These are phyloP conservation scores for Heliconius charithonia DNA, from an alignment of 2,888 invertebrate species.

Conservation along the genomic window DNA sequence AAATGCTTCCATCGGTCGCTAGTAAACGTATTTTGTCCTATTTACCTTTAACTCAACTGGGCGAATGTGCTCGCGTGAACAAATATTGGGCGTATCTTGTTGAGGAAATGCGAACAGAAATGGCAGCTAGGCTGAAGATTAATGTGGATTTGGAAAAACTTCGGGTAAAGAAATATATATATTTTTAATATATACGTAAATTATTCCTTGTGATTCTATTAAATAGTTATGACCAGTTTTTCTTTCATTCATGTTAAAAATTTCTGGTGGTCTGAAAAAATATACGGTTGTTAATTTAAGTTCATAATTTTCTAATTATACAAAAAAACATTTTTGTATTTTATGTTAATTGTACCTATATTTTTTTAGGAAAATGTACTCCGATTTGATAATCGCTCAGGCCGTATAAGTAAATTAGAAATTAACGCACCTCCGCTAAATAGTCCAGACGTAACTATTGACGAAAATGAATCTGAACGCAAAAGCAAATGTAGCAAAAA, in stretches of 20 bases:
- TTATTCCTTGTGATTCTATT: too few species aligned
- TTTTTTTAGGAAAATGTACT: constrained; percentile 9
- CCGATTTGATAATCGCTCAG: constrained; percentile 1
- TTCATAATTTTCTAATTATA: too few species aligned
- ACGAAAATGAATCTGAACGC: background rate
- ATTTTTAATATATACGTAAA: background rate
- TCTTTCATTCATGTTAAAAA: too few species aligned
- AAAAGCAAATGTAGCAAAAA: background rate
- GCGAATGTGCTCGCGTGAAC: constrained; percentile 67
- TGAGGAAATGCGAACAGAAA: constrained; percentile 65
- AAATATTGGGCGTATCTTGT: constrained; percentile 74
- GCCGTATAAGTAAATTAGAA: background rate
- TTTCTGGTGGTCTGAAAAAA: too few species aligned
- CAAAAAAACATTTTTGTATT: background rate
- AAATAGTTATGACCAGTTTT: too few species aligned
- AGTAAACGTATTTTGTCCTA: constrained; percentile 65
- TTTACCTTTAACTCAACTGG: constrained; percentile 59
- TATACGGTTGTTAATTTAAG: too few species aligned
- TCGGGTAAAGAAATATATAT: constrained; percentile 47
- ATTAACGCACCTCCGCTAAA: background rate
- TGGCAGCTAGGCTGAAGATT: constrained; percentile 61
- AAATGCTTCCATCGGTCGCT: constrained; percentile 66
- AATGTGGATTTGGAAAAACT: constrained; percentile 63
- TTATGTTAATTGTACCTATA: background rate
- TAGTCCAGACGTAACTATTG: background rate